phyloP scores from a whole-genome alignment of 1,140 invertebrate genomes.

The Lysiphlebus fabarum region DNA sequence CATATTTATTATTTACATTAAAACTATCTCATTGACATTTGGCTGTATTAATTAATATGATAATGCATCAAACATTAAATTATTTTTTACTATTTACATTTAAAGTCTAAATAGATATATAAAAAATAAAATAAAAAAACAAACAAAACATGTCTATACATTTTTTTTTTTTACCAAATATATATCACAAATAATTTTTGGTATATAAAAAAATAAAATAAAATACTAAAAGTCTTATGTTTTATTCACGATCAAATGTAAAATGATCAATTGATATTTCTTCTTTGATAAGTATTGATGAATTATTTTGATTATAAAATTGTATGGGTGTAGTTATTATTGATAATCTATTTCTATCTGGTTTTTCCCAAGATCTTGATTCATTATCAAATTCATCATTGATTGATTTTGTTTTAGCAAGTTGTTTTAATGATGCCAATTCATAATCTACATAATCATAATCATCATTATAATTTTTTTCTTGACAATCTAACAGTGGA shows the following conservation, averaged over 20 bases:
- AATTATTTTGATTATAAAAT: background rate
- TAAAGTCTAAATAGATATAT: too few relatives aligned
- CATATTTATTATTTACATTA: too few relatives aligned
- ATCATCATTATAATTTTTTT: too few relatives aligned
- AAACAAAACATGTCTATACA: too few relatives aligned
- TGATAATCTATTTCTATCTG: background rate
- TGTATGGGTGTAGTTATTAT: background rate
- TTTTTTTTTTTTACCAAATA: too few relatives aligned
- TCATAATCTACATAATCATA: slow-evolving; percentile 3
- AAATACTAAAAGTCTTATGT: background rate
- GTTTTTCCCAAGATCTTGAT: background rate
- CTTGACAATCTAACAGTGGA: too few relatives aligned
- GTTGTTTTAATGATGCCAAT: background rate
- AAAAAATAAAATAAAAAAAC: too few relatives aligned
- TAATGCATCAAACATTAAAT: too few relatives aligned
- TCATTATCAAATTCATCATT: slow-evolving; percentile 2
- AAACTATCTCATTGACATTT: too few relatives aligned
- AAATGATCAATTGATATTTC: slow-evolving; percentile 1
- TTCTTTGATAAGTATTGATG: background rate
- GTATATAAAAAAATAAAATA: background rate
- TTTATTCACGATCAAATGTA: slow-evolving; percentile 5
- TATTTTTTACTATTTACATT: too few relatives aligned
- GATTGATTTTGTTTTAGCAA: background rate
- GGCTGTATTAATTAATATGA: too few relatives aligned
- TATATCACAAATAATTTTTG: slow-evolving; percentile 7